Base-by-base conservation (phyloP, 2,113 vertebrate species). In the Oncorhynchus nerka region DNA sequence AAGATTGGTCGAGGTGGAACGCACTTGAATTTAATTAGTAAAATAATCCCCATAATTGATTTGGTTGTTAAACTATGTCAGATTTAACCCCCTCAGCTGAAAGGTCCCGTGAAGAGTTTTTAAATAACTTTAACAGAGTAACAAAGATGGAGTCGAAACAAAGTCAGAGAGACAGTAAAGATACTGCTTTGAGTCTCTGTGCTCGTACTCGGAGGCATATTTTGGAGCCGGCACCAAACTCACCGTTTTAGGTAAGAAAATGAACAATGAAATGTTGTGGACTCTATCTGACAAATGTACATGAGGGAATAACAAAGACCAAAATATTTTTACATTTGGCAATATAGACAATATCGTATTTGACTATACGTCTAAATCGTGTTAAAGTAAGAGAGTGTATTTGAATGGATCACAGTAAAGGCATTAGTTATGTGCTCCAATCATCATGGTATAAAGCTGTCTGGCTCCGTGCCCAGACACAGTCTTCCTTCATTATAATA, bases 221-320 rank as follows among this genome's bases (percentile, higher is more conserved):
- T 93, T 93, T 59, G 91, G 91, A 81, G 68, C 81, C 68, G 91
- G 91, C 71, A 92, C 90, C 16, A 93, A 90, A 89, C 86, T 92
- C 80, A 90, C 86, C 0, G 82, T 91, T 86, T 85, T 92, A 85
- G 83, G 83, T 84, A 84, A 84, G 82, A 78, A 73, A 74, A 62
- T 1, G 34, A 28, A 13, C 12, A 15, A 20, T 20, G 24, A 49
- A 16, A 7, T 3, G 11, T 49, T 12, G 45, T 12, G 39, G 9
- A 15, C 1, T 24, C 9, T 48, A 2, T 49, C 16, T 24, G 12
- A 70, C 4, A n/a, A 16, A 15, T 16, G 19, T 62, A 62, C n/a
- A 22, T 1, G 16, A 13, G 5, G 59, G 59, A 62, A 11, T 8
- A 24, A 16, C n/a, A 11, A 62, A 22, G 16, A 62, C 59, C 19